Evolutionary conservation across 2,888 invertebrate genomes (phyloP), one percentile per base, ranked within the genome.

Genomic region (Apocheima hispidaria): DNA sequence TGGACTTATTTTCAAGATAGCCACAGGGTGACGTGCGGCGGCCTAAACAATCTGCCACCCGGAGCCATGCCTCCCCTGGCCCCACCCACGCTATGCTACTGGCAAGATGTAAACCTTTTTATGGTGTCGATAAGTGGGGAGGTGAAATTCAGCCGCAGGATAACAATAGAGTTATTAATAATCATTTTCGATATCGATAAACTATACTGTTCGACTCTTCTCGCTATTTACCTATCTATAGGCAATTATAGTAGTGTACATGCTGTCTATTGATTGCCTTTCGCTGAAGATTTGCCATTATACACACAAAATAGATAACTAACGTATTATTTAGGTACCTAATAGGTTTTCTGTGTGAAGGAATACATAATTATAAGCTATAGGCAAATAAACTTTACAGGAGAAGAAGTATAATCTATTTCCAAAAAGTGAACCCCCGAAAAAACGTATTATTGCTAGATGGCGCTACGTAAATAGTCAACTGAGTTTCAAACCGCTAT

Each of bases 231-330:
- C 71, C 76, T 44, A 44, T 10, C 44, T 28, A 72, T 74, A 81
- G 74, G 74, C 84, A 79, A 83, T 87, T 87, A 86, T 87, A 86
- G 82, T 81, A 21, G 79, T 68, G 82, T 82, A 87, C 84, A 86
- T 79, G 72, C n/a, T n/a, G n/a, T 73, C 72, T 78, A 69, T 65
- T 59, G 56, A 44, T 44, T 65, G 70, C 70, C 73, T 73, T 67
- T 68, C 63, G 66, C 70, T 55, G 57, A 62, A 53, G 57, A 60
- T 57, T 50, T 60, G 36, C 53, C 65, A 54, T 66, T 63, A 66
- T 55, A 61, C 16, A 7, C 26, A 16, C 4, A 14, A 16, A 9
- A 14, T 26, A 44, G 28, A 44, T 14, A 26, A 10, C 12, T 4
- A 7, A 28, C 7, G 5, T 6, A 2, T 6, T 23, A 23, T 3